These are phyloP conservation scores for Volucella inanis DNA, from an alignment of 2,888 invertebrate species.

Conservation along the genomic window DNA sequence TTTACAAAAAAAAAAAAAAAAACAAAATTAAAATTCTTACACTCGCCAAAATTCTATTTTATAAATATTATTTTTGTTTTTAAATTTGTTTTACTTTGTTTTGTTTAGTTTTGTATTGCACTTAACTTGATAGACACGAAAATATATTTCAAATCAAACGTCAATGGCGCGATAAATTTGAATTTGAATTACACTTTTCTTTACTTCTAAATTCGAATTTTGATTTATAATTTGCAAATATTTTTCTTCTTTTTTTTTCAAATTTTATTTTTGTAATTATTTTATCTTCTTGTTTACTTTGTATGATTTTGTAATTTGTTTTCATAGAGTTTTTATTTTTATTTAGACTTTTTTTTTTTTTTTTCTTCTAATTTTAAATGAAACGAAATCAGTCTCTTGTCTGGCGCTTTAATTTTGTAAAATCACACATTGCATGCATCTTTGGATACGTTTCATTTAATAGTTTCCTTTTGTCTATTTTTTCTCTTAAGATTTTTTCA, in stretches of 20 bases:
- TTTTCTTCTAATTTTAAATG: slow-evolving; percentile 76
- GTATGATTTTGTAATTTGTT: slow-evolving; percentile 56
- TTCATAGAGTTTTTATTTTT: slow-evolving; percentile 40
- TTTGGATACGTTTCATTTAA: slow-evolving; percentile 82
- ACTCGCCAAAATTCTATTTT: slow-evolving; percentile 53
- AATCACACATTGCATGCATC: slow-evolving; percentile 80
- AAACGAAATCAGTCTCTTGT: slow-evolving; percentile 83
- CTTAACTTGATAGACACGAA: slow-evolving; percentile 57
- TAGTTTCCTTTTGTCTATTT: slow-evolving; percentile 67
- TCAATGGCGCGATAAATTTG: slow-evolving; percentile 21
- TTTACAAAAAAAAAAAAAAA: slow-evolving; percentile 40
- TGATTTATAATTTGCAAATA: slow-evolving; percentile 54
- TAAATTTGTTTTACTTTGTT: slow-evolving; percentile 52
- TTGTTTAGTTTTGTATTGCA: slow-evolving; percentile 63
- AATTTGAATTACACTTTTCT: slow-evolving; percentile 34
- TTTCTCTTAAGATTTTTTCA: slow-evolving; percentile 37
- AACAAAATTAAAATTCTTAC: slow-evolving; percentile 14
- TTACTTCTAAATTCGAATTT: slow-evolving; percentile 66
- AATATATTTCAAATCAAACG: slow-evolving; percentile 47
- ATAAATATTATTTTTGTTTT: slow-evolving; percentile 55
- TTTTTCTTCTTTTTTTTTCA: slow-evolving; percentile 59
- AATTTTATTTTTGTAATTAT: slow-evolving; percentile 41
- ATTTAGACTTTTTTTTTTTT: slow-evolving; percentile 44
- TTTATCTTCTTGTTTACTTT: slow-evolving; percentile 60
- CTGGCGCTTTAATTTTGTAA: slow-evolving; percentile 74